phyloP scores from a whole-genome alignment of 2,888 invertebrate species.

The Ophion costatus region DNA sequence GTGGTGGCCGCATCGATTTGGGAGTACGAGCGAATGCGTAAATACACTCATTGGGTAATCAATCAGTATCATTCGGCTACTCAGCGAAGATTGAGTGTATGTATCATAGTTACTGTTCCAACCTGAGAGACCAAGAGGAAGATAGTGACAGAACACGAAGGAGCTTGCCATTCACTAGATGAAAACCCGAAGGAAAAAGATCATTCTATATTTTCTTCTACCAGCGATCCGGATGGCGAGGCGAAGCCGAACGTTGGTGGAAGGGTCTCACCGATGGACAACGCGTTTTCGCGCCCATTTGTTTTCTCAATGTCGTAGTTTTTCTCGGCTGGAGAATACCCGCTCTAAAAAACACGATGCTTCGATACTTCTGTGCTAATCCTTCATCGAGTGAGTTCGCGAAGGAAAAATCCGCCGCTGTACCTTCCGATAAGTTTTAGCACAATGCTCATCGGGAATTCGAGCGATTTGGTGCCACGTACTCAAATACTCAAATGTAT shows the following conservation, averaged over 20 bases:
- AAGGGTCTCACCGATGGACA: constrained; percentile 89
- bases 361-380: constrained; percentile 93
- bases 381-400: constrained; percentile 89
- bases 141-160: not conserved
- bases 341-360: constrained; percentile 89
- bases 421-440: not conserved
- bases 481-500: not conserved
- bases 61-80: constrained; percentile 66
- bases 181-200: constrained; percentile 38
- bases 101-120: constrained; percentile 54
- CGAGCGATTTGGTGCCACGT: not conserved
- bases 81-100: constrained; percentile 68
- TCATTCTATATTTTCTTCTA: constrained; percentile 43
- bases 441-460: not conserved
- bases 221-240: constrained; percentile 77
- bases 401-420: not conserved
- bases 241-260: constrained; percentile 87
- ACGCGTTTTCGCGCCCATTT: constrained; percentile 92
- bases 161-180: not conserved
- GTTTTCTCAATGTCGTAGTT: constrained; percentile 90
- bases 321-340: constrained; percentile 93
- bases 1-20: constrained; percentile 92
- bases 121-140: constrained; percentile 35
- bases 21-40: constrained; percentile 91
- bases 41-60: constrained; percentile 72